phyloP scores from a whole-genome alignment of 2,113 vertebrate species.

The Balaeniceps rex region DNA sequence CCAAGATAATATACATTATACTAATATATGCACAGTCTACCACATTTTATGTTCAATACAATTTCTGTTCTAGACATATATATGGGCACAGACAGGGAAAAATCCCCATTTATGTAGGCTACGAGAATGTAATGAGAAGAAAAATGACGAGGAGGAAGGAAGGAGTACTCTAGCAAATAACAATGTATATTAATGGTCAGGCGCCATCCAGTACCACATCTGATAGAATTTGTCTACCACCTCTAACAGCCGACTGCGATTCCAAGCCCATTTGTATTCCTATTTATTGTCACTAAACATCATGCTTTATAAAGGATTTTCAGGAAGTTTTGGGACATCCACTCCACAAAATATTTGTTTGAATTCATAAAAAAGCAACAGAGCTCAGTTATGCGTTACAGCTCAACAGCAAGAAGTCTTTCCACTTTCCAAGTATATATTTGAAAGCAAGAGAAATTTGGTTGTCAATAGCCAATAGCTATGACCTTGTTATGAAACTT shows the following conservation, averaged over 20 bases:
- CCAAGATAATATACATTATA: background rate
- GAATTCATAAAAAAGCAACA: background rate
- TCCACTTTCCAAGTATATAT: background rate
- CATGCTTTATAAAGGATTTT: background rate
- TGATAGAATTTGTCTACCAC: background rate
- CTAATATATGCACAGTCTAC: background rate
- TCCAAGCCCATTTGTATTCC: background rate
- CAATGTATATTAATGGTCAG: background rate
- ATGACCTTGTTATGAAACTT: conserved; percentile 20
- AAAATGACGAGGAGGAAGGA: background rate
- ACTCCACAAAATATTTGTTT: background rate
- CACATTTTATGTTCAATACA: fast-evolving
- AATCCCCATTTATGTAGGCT: background rate
- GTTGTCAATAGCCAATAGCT: conserved; percentile 2
- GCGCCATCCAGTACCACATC: background rate
- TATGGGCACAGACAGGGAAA: background rate
- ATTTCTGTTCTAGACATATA: background rate
- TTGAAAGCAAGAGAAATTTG: conserved; percentile 14
- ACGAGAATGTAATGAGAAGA: background rate
- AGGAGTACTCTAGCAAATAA: background rate
- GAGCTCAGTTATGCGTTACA: background rate
- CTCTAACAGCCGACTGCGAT: background rate
- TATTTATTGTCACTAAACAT: background rate
- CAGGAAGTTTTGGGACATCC: background rate
- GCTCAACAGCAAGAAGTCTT: background rate